Evolutionary conservation across 1,140 invertebrate species (phyloP), one percentile per base, ranked within the genome.

Genomic region (Apis dorsata): DNA sequence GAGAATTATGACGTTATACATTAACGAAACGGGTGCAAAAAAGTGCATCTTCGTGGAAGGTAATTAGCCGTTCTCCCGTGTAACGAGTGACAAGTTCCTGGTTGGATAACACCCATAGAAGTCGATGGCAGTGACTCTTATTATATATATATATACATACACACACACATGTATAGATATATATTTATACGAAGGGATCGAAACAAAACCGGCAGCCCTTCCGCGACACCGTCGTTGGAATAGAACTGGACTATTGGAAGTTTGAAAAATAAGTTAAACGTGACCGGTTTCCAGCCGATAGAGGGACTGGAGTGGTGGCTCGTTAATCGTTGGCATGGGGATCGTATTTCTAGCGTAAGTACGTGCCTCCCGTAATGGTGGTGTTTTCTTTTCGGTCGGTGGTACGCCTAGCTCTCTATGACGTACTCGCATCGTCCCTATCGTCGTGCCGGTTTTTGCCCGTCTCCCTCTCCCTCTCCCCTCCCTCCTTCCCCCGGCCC

Each of bases 321-420:
- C 65, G 80, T 82, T 77, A 77, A 82, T 82, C 80, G 80, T 44
- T 66, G 74, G 57, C 74, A 77, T 44, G 55, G 44, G 55, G 21
- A 49, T 62, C 65, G 65, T 70, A 77, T 82, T 44, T 82, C 74
- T 82, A 82, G 4, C 24, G 74, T 51, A 77, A 82, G 65, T 82
- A 77, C 80, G 65, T 60, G 80, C 80, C 74, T 77, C 8, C 65
- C 11, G 73, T 82, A 62, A 81, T 76, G 63, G 53, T n/a, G 24
- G 34, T 44, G 34, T 44, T 77, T 76, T 82, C 74, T 77, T 82
- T 77, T 70, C 73, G 73, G 49, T 77, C 65, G 80, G 8, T 34
- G 34, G 34, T 34, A 34, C 1, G 44, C 44, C 19, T 44, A 7
- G 34, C 34, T 44, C 34, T 44, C 34, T 44, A 44, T 44, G 34